phyloP scores from a whole-genome alignment of 2,797 vertebrate genomes.

The Channa striata region DNA sequence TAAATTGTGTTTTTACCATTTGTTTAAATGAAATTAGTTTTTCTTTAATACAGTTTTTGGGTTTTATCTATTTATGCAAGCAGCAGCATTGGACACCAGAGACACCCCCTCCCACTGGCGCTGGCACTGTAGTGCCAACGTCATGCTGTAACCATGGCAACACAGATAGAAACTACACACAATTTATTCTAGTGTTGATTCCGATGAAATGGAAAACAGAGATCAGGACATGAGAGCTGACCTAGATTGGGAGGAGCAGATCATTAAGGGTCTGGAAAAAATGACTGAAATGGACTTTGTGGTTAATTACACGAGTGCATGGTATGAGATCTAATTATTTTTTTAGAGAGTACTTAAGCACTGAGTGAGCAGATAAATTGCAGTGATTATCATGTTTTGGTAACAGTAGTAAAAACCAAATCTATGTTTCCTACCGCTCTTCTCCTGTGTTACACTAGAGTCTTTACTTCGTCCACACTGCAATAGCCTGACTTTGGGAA shows the following conservation, averaged over 20 bases:
- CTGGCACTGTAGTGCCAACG: constrained; percentile 40
- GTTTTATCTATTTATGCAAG: constrained; percentile 22
- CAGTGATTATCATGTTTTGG: background rate
- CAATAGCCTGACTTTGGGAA: background rate
- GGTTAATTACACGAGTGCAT: background rate
- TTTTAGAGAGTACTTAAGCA: background rate
- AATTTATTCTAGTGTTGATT: constrained; percentile 55
- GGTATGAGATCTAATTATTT: no score
- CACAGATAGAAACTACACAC: constrained; percentile 55
- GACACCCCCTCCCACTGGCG: constrained; percentile 30
- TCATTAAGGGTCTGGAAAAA: constrained; percentile 27
- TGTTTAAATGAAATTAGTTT: no score
- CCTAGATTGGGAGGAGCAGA: constrained; percentile 65
- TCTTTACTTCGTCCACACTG: background rate
- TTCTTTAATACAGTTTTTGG: background rate
- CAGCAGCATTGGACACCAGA: constrained; percentile 26
- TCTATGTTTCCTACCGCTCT: no score
- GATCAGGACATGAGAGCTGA: constrained; percentile 67
- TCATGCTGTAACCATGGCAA: constrained; percentile 67
- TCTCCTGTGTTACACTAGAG: background rate
- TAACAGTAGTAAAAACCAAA: no score
- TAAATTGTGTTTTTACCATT: no score
- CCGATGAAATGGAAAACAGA: constrained; percentile 54
- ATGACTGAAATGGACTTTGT: background rate
- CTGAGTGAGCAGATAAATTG: background rate